Conservation (phyloP, 2,113 vertebrate species). For the Protobothrops mucrosquamatus region DNA sequence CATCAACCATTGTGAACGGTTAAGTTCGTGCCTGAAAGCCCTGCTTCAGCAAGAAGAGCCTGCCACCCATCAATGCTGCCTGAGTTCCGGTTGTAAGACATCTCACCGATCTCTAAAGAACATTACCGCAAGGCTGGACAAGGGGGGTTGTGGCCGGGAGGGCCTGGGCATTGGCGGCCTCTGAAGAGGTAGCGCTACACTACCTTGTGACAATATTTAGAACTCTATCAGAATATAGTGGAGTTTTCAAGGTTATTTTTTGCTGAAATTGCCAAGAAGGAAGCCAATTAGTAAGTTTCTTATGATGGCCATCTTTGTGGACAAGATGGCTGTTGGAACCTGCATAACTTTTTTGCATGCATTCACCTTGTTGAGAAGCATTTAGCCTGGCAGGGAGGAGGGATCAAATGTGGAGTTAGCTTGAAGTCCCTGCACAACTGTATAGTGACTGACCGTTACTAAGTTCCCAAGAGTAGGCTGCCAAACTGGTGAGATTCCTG, state of each 20-base stretch:
- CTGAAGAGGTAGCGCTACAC: too few species aligned
- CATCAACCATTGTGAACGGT: too few species aligned
- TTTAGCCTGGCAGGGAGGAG: not conserved
- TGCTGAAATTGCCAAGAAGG: slow-evolving; percentile 23
- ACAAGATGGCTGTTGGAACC: not conserved
- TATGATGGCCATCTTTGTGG: not conserved
- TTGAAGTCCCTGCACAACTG: not conserved
- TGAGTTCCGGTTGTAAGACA: too few species aligned
- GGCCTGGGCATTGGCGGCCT: too few species aligned
- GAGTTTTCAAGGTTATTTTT: not conserved
- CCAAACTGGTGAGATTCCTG: not conserved
- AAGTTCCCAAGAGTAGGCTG: not conserved
- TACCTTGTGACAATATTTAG: not conserved
- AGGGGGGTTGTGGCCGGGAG: too few species aligned
- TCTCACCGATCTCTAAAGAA: too few species aligned
- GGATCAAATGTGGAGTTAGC: not conserved
- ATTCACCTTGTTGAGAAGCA: not conserved
- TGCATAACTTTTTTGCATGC: not conserved
- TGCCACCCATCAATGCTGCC: too few species aligned
- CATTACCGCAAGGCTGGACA: too few species aligned
- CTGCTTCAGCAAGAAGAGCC: too few species aligned
- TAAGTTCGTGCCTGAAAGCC: too few species aligned
- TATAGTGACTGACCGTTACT: not conserved
- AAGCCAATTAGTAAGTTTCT: slow-evolving; percentile 14
- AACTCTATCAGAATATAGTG: not conserved